Conservation (phyloP, 1,140 invertebrate species). For the Proales similis region DNA sequence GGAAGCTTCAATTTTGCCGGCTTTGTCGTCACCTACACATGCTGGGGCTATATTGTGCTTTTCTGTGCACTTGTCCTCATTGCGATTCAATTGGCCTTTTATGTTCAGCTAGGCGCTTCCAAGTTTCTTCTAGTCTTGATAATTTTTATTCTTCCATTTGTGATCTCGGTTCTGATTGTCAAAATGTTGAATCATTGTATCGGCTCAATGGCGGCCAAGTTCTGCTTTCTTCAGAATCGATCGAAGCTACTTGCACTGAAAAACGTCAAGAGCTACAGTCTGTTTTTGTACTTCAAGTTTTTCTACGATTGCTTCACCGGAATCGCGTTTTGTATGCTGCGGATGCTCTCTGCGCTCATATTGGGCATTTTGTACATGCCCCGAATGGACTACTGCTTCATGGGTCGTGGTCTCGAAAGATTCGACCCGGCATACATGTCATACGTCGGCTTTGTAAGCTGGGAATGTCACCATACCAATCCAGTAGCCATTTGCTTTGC, state of each 20-base stretch:
- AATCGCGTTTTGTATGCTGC: conserved; percentile 8
- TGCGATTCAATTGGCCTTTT: conserved; percentile 14
- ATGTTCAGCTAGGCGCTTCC: conserved; percentile 16
- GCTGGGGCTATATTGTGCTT: conserved; percentile 28
- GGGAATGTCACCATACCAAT: conserved; percentile 32
- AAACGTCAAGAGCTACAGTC: conserved; percentile 3
- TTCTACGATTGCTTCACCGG: conserved; percentile 37
- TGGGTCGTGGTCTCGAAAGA: conserved; percentile 28
- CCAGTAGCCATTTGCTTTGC: conserved; percentile 11
- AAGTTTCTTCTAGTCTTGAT: not conserved
- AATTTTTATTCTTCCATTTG: conserved; percentile 18
- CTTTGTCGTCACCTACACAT: conserved; percentile 13
- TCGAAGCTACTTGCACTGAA: not conserved
- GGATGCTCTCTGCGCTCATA: conserved; percentile 17
- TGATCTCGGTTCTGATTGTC: conserved; percentile 5
- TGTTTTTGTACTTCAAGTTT: conserved; percentile 37
- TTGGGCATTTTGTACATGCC: conserved; percentile 9
- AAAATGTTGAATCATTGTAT: conserved; percentile 1
- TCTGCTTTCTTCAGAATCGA: conserved; percentile 5
- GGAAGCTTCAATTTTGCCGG: conserved; percentile 21
- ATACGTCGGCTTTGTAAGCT: conserved; percentile 21
- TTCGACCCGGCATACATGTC: conserved; percentile 28
- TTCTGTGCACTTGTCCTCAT: conserved; percentile 22
- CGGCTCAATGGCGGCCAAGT: conserved; percentile 1
- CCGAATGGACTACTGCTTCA: conserved; percentile 12